Evolutionary conservation across 2,797 vertebrate genomes (phyloP).

Genomic region (Mus spretus): DNA sequence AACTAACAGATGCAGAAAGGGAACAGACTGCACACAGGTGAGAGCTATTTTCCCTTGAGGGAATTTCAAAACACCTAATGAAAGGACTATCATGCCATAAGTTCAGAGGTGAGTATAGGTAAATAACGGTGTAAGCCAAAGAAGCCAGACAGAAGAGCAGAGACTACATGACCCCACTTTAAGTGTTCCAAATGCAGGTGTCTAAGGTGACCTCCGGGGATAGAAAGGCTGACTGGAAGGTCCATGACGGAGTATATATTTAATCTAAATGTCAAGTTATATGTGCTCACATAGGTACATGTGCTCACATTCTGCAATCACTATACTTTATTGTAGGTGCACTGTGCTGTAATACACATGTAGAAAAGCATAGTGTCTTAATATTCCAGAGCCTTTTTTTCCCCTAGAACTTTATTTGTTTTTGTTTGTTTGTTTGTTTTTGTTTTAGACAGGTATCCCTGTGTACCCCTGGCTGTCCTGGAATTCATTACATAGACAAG

Average conservation of each 20-base stretch:
- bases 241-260: neutral
- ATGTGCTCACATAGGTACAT: too few species aligned
- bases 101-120: neutral
- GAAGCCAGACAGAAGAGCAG: neutral
- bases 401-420: neutral
- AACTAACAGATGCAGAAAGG: neutral
- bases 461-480: neutral
- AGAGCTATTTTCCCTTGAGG: neutral
- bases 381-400: neutral
- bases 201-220: neutral
- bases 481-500: neutral
- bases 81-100: slow-evolving; percentile 2
- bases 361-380: slow-evolving; percentile 35
- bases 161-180: neutral
- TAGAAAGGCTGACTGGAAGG: neutral
- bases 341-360: neutral
- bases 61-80: slow-evolving; percentile 39
- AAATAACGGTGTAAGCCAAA: slow-evolving; percentile 31
- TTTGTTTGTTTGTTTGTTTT: too few species aligned
- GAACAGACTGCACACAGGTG: neutral
- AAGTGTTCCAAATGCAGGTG: neutral
- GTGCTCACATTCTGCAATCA: neutral
- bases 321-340: neutral
- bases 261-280: too few species aligned
- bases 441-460: neutral